phyloP scores from a whole-genome alignment of 2,888 invertebrate species.

The Hirudinaria manillensis region DNA sequence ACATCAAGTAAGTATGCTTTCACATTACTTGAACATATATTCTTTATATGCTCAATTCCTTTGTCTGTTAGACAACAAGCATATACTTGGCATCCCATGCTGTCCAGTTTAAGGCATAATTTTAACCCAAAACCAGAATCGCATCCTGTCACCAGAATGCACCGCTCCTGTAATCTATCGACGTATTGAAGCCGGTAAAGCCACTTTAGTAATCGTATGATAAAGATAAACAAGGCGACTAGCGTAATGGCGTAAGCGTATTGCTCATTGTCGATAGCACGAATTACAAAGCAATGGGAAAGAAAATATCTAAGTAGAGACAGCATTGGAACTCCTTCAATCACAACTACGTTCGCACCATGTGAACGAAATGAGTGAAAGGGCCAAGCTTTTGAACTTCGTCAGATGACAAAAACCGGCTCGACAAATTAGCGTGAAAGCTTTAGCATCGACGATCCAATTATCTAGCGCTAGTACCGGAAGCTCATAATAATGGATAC shows the following conservation, averaged over 20 bases:
- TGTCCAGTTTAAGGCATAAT: slow-evolving; percentile 26
- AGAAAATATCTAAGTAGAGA: background rate
- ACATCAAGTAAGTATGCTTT: slow-evolving; percentile 50
- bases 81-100: slow-evolving; percentile 29
- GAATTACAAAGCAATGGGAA: background rate
- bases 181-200: background rate
- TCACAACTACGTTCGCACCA: background rate
- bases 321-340: too few relatives aligned
- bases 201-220: background rate
- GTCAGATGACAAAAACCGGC: background rate
- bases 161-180: background rate
- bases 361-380: background rate
- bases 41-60: slow-evolving; percentile 16
- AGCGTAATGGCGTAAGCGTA: background rate
- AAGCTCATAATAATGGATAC: background rate
- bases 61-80: slow-evolving; percentile 27
- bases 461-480: background rate
- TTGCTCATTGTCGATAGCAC: background rate
- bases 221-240: background rate
- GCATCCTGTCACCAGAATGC: slow-evolving; percentile 31
- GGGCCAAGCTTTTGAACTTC: background rate
- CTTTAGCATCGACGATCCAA: slow-evolving; percentile 2
- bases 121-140: slow-evolving; percentile 32
- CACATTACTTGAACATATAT: slow-evolving; percentile 35
- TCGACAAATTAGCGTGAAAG: background rate